Evolutionary conservation across 2,113 vertebrate species (phyloP), one percentile per base, ranked within the genome.

Genomic region (Phalacrocorax brasilianus): DNA sequence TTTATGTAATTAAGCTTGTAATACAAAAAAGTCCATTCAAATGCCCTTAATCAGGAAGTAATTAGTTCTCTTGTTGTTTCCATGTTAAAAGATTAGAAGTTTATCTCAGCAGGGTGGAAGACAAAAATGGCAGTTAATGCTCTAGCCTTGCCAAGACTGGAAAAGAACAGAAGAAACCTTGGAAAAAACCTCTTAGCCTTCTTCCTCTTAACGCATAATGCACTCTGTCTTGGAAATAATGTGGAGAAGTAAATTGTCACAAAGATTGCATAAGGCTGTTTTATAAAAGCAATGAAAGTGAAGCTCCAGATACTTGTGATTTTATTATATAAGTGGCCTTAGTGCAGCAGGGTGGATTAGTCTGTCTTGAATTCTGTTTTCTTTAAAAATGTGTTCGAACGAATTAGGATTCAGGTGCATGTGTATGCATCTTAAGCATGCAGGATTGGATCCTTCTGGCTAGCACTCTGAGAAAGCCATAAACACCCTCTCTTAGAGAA

Each of bases 31-130:
- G 83, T 66, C 23, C 40, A 74, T 94, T 90, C 56, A 84, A 35
- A 72, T 95, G 32, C 21, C 65, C 42, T 74, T 87, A 89, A 92
- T 92, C 66, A 73, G 93, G 90, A 95, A 88, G 78, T 95, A 93
- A 93, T 95, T 95, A 83, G 67, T 88, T 90, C 72, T 77, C 72
- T 94, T 94, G 44, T 32, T 96, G 95, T 95, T 95, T 93, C 63
- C 80, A 79, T 44, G 19, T 94, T 92, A 94, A 94, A 88, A 91
- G 76, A 93, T 95, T 89, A 93, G 58, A 96, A 95, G 72, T 95
- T 96, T 95, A 84, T 94, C 90, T 96, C 96, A 87, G 79, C 94
- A 92, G 91, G 90, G 72, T 96, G 26, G 62, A 89, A 81, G 86
- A 82, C 73, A 92, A 94, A 97, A 96, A 89, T 33, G 71, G 53